phyloP scores from a whole-genome alignment of 2,797 vertebrate genomes.

The Alca torda region DNA sequence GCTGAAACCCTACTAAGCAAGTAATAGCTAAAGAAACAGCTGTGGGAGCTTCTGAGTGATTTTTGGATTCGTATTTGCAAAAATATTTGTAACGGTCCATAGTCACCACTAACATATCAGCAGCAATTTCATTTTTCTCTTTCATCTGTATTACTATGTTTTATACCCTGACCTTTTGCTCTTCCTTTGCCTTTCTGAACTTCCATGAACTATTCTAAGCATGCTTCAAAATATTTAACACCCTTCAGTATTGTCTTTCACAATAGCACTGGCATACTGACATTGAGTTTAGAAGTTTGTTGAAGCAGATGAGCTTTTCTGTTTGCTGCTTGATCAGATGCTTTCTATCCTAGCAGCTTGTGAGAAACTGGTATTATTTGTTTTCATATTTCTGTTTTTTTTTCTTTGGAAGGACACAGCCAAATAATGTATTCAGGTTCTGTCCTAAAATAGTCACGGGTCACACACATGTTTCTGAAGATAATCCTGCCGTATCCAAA shows the following conservation, averaged over 20 bases:
- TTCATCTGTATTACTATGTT: not conserved
- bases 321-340: not conserved
- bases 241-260: not conserved
- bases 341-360: not conserved
- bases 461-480: not conserved
- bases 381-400: not conserved
- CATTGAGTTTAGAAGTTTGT: not conserved
- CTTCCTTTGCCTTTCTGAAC: conserved; percentile 49
- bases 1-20: not conserved
- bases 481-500: not conserved
- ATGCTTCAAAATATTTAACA: not conserved
- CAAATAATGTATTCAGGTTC: not conserved
- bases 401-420: not conserved
- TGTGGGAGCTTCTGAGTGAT: conserved; percentile 31
- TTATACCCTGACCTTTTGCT: not conserved
- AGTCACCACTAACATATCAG: not conserved
- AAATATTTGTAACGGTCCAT: conserved; percentile 30
- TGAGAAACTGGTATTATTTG: not conserved
- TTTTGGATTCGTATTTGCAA: conserved; percentile 23
- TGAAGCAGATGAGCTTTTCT: not conserved
- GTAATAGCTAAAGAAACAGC: conserved; percentile 36
- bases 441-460: not conserved
- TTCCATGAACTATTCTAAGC: not conserved
- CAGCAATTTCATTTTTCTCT: conserved; percentile 1
- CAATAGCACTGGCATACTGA: not conserved